Evolutionary conservation across 2,888 invertebrate species (phyloP), one percentile per base, ranked within the genome.

Genomic region (Scaeva pyrastri): DNA sequence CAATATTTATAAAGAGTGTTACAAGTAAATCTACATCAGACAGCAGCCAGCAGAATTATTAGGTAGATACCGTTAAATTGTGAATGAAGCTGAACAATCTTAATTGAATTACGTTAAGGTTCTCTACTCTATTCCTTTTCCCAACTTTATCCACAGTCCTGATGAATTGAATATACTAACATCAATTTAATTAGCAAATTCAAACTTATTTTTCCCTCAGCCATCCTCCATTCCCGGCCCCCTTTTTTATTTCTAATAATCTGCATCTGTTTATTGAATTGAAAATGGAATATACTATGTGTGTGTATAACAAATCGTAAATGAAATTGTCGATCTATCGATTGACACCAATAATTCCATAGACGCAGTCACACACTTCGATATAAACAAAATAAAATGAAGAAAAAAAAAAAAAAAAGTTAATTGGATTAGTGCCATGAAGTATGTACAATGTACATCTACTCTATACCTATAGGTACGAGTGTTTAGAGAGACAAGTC

Each of bases 391-490:
- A 16, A 19, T 2, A 31, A 19, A 8, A 19, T 8, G 8, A 2
- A 48, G 19, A 58, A 16, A 31, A 56, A 43, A 48, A 58, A 16
- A 31, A 56, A 43, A 43, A 43, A 45, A 4, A 45, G 0, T 45
- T 64, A 64, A 64, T 64, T 64, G 64, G 64, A 64, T 64, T 64
- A 64, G 64, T 45, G 11, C 64, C 43, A 64, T 45, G 26, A 31
- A 64, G 64, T 45, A 31, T 31, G 31, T 4, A n/a, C n/a, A n/a
- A n/a, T n/a, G n/a, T n/a, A n/a, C n/a, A n/a, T n/a, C n/a, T n/a
- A n/a, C n/a, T n/a, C n/a, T n/a, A n/a, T n/a, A n/a, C n/a, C n/a
- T 31, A 5, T 31, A 31, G 6, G 8, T 31, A 31, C 4, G 16
- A 48, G 16, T 3, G 48, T 6, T 10, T 6, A 5, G 2, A 10